Evolutionary conservation across 2,797 vertebrate species (phyloP).

Genomic region (Leuciscus waleckii): DNA sequence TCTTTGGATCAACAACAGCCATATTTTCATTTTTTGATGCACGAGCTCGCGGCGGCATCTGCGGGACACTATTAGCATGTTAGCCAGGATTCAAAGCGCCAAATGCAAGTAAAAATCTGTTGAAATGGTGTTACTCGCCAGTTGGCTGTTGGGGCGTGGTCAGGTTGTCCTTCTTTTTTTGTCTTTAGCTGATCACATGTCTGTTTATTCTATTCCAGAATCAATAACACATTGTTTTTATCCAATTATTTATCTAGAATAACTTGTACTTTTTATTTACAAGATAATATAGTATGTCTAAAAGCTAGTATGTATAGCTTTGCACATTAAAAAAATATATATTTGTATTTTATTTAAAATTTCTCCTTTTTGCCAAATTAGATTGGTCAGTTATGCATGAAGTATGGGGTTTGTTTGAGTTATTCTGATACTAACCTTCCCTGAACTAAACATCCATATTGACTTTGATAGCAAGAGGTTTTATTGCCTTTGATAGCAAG

Average conservation of each 20-base stretch:
- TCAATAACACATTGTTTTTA: background rate
- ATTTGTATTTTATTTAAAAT: background rate
- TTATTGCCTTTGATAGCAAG: constrained; percentile 2
- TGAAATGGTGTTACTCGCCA: background rate
- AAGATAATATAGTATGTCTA: background rate
- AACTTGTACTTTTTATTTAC: background rate
- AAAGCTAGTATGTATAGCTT: background rate
- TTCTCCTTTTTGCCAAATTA: background rate
- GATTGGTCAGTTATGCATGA: background rate
- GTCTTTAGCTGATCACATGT: background rate
- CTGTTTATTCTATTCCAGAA: background rate
- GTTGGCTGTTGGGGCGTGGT: background rate
- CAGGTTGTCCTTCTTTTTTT: background rate
- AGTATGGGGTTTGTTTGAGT: background rate
- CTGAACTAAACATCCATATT: background rate
- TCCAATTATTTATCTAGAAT: background rate
- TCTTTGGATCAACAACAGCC: too few relatives aligned
- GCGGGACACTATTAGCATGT: background rate
- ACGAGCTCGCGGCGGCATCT: background rate
- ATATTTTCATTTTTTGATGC: too few relatives aligned
- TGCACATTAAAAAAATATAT: background rate
- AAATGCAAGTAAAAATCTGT: background rate
- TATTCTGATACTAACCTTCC: constrained; percentile 5
- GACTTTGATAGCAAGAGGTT: background rate
- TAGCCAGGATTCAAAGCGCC: too few relatives aligned